Evolutionary conservation across 2,113 vertebrate genomes (phyloP).

Genomic region (Todiramphus chloris): DNA sequence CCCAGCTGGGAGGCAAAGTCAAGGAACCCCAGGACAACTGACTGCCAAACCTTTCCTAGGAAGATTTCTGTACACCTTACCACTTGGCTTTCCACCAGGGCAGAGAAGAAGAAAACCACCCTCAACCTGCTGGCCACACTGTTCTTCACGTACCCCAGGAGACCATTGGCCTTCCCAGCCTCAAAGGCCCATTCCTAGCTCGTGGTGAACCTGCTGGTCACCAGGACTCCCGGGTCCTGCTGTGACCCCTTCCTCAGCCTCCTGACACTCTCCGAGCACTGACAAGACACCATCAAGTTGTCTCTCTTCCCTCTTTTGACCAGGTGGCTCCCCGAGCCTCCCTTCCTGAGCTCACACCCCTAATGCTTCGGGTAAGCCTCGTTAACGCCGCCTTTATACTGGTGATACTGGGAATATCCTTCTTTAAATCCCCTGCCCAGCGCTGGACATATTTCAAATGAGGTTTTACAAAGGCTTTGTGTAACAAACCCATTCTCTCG

Average conservation of each 20-base stretch:
- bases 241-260: not conserved
- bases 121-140: not conserved
- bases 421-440: not conserved
- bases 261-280: not conserved
- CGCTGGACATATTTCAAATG: not conserved
- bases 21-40: not conserved
- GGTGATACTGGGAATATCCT: not conserved
- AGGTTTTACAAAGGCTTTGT: slow-evolving; percentile 4
- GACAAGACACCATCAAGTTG: not conserved
- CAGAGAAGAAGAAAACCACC: not conserved
- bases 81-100: not conserved
- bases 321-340: not conserved
- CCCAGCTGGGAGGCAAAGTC: too few relatives aligned
- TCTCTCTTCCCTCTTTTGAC: not conserved
- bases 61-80: not conserved
- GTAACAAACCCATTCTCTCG: not conserved
- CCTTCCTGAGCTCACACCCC: rapidly evolving
- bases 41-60: not conserved
- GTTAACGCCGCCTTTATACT: not conserved
- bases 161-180: not conserved
- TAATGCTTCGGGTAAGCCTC: not conserved
- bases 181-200: too few relatives aligned
- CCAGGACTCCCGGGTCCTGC: not conserved
- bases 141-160: not conserved
- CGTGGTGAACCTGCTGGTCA: too few relatives aligned